Conservation (phyloP, 1,140 invertebrate species). For the Lordiphosa stackelbergi region DNA sequence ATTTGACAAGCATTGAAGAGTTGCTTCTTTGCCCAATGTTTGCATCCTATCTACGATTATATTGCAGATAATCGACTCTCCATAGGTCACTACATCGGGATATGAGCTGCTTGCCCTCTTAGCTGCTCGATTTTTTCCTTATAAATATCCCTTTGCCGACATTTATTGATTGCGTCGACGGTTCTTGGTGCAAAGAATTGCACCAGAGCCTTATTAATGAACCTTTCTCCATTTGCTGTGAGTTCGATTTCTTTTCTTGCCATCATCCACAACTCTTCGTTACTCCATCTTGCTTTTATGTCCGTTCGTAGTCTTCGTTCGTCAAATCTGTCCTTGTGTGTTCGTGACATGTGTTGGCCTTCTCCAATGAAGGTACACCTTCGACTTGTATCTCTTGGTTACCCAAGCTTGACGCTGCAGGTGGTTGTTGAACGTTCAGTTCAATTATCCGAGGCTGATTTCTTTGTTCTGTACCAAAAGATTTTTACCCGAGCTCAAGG, state of each 20-base stretch:
- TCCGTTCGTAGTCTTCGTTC: neutral
- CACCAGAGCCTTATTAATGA: neutral
- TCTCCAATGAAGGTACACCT: neutral
- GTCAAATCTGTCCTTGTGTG: neutral
- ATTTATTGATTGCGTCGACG: conserved; percentile 5
- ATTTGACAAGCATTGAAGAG: neutral
- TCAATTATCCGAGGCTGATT: too few species aligned
- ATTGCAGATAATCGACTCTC: neutral
- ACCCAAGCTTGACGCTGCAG: neutral
- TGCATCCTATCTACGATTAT: neutral
- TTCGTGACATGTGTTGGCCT: neutral
- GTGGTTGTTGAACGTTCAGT: too few species aligned
- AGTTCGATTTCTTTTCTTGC: too few species aligned
- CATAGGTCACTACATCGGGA: too few species aligned
- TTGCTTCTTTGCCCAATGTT: neutral
- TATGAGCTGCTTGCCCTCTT: conserved; percentile 1
- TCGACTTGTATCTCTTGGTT: neutral
- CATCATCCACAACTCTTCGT: too few species aligned
- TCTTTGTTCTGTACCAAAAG: too few species aligned
- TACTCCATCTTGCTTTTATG: too few species aligned
- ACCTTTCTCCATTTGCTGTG: too few species aligned
- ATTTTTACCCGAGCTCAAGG: too few species aligned
- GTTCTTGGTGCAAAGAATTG: neutral
- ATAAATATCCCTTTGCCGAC: conserved; percentile 3
- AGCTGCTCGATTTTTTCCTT: conserved; percentile 1